These are phyloP conservation scores for Microcebus griseorufus DNA, from an alignment of 2,113 vertebrate genomes.

Conservation along the genomic window DNA sequence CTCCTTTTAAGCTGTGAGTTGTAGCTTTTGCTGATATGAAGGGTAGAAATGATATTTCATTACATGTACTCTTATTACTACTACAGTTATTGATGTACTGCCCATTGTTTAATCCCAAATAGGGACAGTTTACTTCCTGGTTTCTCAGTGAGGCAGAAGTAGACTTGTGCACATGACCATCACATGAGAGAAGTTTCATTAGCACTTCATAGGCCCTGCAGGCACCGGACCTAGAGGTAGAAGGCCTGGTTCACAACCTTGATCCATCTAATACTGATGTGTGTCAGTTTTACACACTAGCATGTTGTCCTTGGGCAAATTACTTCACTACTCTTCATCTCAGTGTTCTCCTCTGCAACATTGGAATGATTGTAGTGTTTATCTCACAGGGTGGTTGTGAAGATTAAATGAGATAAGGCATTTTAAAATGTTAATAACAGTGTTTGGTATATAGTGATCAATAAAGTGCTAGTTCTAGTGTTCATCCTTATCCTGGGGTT, in stretches of 20 bases:
- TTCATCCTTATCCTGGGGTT: neutral
- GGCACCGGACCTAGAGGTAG: neutral
- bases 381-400: neutral
- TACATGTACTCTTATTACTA: neutral
- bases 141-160: neutral
- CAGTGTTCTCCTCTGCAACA: neutral
- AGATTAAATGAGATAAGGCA: neutral
- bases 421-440: neutral
- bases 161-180: neutral
- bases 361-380: neutral
- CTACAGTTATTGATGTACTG: neutral
- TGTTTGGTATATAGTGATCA: neutral
- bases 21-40: neutral
- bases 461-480: accelerated
- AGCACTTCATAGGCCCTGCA: too few species aligned
- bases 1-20: neutral
- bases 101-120: neutral
- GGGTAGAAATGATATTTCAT: neutral
- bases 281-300: too few species aligned
- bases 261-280: too few species aligned
- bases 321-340: neutral
- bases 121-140: too few species aligned
- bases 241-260: too few species aligned
- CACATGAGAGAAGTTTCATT: neutral
- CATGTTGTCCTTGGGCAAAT: neutral